Evolutionary conservation across 2,888 invertebrate species (phyloP), one percentile per base, ranked within the genome.

Genomic region (Argyresthia albistria): DNA sequence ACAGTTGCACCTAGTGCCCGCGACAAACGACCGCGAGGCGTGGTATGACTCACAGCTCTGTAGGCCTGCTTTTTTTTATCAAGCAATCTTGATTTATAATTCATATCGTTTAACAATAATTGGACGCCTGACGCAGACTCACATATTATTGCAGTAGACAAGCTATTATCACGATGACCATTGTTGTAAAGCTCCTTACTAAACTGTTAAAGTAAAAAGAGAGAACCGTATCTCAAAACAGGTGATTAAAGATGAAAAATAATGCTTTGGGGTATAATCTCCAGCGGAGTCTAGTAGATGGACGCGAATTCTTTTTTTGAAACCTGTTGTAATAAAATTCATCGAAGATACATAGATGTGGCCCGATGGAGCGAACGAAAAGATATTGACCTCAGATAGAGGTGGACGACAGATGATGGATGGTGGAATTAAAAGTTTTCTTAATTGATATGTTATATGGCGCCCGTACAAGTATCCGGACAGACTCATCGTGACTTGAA

Each of bases 321-420:
- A 79, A 82, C 80, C 70, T 61, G 80, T 80, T 77, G 65, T 53
- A 25, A 73, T 72, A 72, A 74, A 78, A 77, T 72, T 74, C 71
- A 75, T 69, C 69, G 65, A 67, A 59, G 62, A 66, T 64, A 64
- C 69, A 69, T 66, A 67, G 63, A 70, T 66, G 63, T 64, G 57
- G 60, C 62, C 61, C 65, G 66, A 72, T 78, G 37, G 69, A 73
- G 73, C 75, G 72, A 73, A 67, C 65, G 63, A 73, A 76, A 73
- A 83, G 80, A 82, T 82, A 81, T 81, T 83, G 83, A 84, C 81
- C 82, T 69, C 75, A 58, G 64, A 63, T 66, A 55, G 69, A 76
- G 74, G 71, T 76, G 73, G 81, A 75, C 71, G 76, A 69, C 75
- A 70, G 76, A 79, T 83, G 83, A 83, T 81, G 69, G 80, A 84